Percentiles rank a stretch among this genome's conserved stretches.
Conservation (phyloP, 2,888 invertebrate genomes). For the Ditylenchus weischeri region DNA sequence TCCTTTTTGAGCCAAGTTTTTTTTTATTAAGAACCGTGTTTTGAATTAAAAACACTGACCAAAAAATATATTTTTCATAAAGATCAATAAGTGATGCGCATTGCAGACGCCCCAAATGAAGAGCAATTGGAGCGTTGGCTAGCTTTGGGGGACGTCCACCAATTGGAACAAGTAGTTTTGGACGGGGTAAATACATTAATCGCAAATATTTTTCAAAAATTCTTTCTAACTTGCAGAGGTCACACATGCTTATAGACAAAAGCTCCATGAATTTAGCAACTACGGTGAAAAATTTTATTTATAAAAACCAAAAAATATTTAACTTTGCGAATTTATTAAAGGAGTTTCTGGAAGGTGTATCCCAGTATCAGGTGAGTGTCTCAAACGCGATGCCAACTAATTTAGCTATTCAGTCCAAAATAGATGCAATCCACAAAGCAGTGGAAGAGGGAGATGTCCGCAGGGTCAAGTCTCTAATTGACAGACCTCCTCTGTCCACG, state of each 20-base stretch:
- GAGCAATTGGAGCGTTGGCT: conserved; percentile 55
- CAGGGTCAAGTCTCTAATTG: conserved; percentile 75
- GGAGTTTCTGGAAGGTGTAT: conserved; percentile 51
- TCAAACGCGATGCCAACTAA: background rate
- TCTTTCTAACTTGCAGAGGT: conserved; percentile 17
- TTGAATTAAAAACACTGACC: too few species aligned
- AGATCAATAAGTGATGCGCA: too few species aligned
- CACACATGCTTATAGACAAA: conserved; percentile 46
- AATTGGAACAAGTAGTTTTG: conserved; percentile 52
- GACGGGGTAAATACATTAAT: conserved; percentile 36
- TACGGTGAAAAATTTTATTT: conserved; percentile 5
- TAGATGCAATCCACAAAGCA: conserved; percentile 80
- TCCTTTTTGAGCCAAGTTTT: too few species aligned
- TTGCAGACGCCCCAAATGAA: conserved; percentile 52
- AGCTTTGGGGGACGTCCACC: conserved; percentile 45
- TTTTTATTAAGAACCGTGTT: too few species aligned
- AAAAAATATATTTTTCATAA: too few species aligned
- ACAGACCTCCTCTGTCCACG: conserved; percentile 71
- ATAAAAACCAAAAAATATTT: too few species aligned
- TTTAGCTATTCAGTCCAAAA: conserved; percentile 72
- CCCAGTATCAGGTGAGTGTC: conserved; percentile 47
- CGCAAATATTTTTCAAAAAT: too few species aligned
- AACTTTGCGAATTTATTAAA: too few species aligned
- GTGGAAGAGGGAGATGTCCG: conserved; percentile 79
- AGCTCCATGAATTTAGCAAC: conserved; percentile 47